Evolutionary conservation across 2,888 invertebrate genomes (phyloP), one percentile per base, ranked within the genome.

Genomic region (Perithous albicinctus): DNA sequence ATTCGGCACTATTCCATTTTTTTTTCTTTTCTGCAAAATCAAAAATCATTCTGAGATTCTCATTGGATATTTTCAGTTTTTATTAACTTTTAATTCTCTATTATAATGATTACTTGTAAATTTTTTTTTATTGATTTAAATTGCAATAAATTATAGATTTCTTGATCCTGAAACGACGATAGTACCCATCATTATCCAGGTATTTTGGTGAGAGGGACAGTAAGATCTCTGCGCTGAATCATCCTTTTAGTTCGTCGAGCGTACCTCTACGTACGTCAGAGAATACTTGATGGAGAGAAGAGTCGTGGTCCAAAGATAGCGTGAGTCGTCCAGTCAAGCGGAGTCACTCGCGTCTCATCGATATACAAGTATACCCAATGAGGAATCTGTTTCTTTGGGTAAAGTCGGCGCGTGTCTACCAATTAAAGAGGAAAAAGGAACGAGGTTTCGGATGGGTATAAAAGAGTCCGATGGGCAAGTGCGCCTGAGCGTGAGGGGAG

Each of bases 371-470:
- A 54, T 64, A 38, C 48, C 23, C 76, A 56, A 83, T 67, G 82
- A 69, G 67, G 82, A 83, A 83, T 83, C 64, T 64, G 80, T 80
- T 83, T 80, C 77, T 83, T 83, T 77, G 69, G 35, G 56, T 59
- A 81, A 79, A 64, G 76, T 74, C 79, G 77, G 76, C 77, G 73
- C 64, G 77, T 81, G 78, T 72, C 81, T 74, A 78, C 83, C 81
- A 78, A 78, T 81, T 81, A 72, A 76, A 78, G 81, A 66, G 70
- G 78, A 67, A 78, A 81, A 73, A 78, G 54, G 46, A 78, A 78
- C 35, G 74, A 23, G 59, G 29, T 29, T 51, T 15, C 38, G 72
- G 46, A 18, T 15, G 23, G n/a, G 51, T 51, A 54, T 41, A 64
- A 73, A 69, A 41, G 69, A 76, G 32, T 29, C 54, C 54, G 54